Percentiles rank a stretch among this genome's conserved stretches.
These are phyloP conservation scores for Talpa occidentalis DNA, from an alignment of 2,113 vertebrate genomes.

Conservation along the genomic window DNA sequence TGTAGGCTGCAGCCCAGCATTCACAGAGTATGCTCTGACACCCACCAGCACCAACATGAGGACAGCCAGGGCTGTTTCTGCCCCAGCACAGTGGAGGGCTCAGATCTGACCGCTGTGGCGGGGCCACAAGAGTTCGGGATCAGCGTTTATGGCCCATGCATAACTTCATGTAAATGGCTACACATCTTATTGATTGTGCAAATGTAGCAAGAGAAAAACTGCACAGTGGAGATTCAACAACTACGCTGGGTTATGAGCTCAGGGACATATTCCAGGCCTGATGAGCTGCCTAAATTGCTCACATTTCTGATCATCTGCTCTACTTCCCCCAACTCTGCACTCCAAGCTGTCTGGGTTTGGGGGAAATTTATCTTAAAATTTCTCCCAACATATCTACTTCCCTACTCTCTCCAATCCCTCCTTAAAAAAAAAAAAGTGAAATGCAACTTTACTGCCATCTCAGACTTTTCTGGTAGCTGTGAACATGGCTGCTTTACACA, in stretches of 20 bases:
- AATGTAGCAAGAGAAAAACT: background rate
- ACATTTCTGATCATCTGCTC: background rate
- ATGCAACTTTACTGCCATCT: background rate
- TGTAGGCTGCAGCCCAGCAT: constrained; percentile 50
- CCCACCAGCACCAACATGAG: background rate
- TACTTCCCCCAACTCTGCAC: background rate
- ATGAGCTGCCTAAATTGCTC: background rate
- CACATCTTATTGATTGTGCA: accelerated
- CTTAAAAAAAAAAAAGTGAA: background rate
- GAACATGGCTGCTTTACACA: background rate
- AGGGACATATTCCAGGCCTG: background rate
- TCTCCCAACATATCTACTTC: background rate
- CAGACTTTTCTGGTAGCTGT: background rate
- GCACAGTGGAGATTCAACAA: background rate
- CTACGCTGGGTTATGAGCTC: background rate
- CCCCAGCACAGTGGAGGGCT: background rate
- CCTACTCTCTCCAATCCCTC: accelerated
- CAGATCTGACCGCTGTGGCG: background rate
- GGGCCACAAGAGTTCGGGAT: accelerated
- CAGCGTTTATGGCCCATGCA: background rate
- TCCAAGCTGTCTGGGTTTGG: background rate
- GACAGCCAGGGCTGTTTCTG: background rate
- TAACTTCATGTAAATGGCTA: background rate
- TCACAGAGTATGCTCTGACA: background rate
- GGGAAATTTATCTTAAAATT: background rate